Base-by-base conservation (phyloP, 2,113 vertebrate species). In the Xenopus laevis region DNA sequence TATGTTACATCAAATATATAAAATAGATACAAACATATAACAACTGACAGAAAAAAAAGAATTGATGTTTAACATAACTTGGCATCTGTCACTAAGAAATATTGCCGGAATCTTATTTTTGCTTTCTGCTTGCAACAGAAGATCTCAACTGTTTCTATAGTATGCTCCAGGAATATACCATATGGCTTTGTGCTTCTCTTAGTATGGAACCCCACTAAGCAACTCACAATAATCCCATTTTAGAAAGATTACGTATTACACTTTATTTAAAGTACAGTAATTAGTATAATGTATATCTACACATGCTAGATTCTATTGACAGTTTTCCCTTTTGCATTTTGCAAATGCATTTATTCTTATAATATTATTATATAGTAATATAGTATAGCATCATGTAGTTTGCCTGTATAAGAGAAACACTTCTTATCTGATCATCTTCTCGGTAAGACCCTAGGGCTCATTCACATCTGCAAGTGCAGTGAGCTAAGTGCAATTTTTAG, bases 51-150 rank as follows among this genome's bases (percentile, higher is more conserved):
- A 63, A 63, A 13, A 63, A 27, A 30, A 15, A 63, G 11, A 63
- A 63, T 13, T 33, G 10, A 44, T 64, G 62, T 64, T 3, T 40
- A 64, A 40, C 62, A 63, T n/a, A 64, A 64, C 16, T 17, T 64
- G 30, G 62, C 62, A 64, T 63, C 61, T 63, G 61, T 8, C 61
- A 63, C 61, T 40, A 17, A 27, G 61, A 63, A 63, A 63, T 63
- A 30, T 63, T 63, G 61, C 61, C 61, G 40, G 21, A 64, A 30
- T 64, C 4, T 13, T 40, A 40, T 27, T 40, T 44, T 33, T 44
- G n/a, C 62, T 44, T n/a, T 64, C 33, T 40, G 15, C 40, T 18
- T 59, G 57, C 57, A 59, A 59, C 7, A 59, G 11, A 13, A 30
- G 21, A 64, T 7, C 30, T 64, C 62, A 64, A 44, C n/a, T 5